These are phyloP conservation scores for Eilema sororculum DNA, from an alignment of 2,888 invertebrate species.

Conservation along the genomic window DNA sequence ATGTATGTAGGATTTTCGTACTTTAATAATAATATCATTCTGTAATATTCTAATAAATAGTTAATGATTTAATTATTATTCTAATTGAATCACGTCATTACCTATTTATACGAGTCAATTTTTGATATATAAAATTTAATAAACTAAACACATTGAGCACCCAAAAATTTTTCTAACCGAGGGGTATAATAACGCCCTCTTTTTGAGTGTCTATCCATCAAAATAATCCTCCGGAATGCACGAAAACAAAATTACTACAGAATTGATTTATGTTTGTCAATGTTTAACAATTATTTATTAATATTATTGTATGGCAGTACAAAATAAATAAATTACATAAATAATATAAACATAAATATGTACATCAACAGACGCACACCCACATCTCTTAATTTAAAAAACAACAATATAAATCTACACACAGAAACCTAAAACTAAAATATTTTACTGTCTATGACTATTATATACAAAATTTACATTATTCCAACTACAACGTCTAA, in stretches of 20 bases:
- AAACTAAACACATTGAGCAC: slow-evolving; percentile 15
- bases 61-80: not conserved
- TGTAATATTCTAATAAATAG: not conserved
- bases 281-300: not conserved
- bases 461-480: slow-evolving; percentile 84
- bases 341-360: slow-evolving; percentile 63
- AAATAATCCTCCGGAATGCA: not conserved
- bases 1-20: slow-evolving; percentile 1
- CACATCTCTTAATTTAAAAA: slow-evolving; percentile 62
- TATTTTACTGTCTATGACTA: slow-evolving; percentile 72
- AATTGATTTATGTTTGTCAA: not conserved
- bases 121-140: not conserved
- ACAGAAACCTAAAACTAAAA: slow-evolving; percentile 70
- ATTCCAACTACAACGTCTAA: slow-evolving; percentile 60
- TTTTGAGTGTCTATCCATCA: not conserved
- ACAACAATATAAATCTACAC: slow-evolving; percentile 71
- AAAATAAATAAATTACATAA: slow-evolving; percentile 52
- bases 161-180: not conserved
- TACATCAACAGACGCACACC: slow-evolving; percentile 63
- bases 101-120: not conserved
- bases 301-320: slow-evolving; percentile 46
- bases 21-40: not conserved
- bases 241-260: not conserved
- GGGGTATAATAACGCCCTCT: not conserved
- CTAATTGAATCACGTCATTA: not conserved